phyloP scores from a whole-genome alignment of 2,113 vertebrate species.

The Stomatorhinus ivindoensis region DNA sequence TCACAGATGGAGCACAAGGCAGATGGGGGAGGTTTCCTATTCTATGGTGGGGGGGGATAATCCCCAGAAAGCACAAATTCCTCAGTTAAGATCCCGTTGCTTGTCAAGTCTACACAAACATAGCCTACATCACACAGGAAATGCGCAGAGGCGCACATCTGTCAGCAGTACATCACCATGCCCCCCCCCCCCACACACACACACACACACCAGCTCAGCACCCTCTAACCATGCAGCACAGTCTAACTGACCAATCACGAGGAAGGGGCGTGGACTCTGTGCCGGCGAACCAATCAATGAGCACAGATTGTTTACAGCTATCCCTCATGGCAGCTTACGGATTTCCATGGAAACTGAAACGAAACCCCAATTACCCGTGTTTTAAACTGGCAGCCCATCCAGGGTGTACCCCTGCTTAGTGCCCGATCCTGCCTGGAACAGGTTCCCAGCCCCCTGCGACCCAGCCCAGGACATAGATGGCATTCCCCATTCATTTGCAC shows the following conservation, averaged over 20 bases:
- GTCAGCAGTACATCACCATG: background rate
- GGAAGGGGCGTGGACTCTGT: background rate
- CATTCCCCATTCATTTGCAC: background rate
- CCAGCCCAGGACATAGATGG: background rate
- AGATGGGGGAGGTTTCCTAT: background rate
- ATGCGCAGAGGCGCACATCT: background rate
- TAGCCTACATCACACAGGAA: background rate
- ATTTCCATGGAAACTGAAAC: background rate
- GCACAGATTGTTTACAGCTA: background rate
- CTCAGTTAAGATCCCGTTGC: background rate
- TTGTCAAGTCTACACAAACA: background rate
- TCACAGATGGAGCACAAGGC: background rate
- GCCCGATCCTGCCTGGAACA: background rate
- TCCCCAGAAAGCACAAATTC: constrained; percentile 1
- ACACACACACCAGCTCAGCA: background rate
- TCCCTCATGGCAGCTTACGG: background rate
- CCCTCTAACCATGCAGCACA: background rate
- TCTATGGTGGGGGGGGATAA: constrained; percentile 9
- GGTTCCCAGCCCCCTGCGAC: background rate
- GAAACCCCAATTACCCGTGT: background rate
- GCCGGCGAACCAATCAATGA: background rate
- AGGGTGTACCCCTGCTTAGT: background rate
- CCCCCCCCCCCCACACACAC: background rate
- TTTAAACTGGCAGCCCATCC: background rate
- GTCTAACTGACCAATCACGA: background rate